These are phyloP conservation scores for Acanthopagrus latus DNA, from an alignment of 2,797 vertebrate species.

Conservation along the genomic window DNA sequence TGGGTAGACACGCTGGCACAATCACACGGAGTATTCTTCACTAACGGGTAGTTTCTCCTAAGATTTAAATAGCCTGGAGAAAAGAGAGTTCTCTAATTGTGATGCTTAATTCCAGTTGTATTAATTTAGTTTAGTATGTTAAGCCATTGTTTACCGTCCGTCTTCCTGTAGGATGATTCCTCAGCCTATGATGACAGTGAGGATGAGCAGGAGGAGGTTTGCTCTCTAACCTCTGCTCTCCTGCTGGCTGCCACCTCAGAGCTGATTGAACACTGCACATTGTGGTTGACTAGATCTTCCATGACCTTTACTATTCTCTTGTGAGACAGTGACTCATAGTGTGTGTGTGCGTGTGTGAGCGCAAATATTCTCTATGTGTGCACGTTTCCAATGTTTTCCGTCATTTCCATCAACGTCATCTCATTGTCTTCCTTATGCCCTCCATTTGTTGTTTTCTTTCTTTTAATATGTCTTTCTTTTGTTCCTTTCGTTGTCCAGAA, in stretches of 20 bases:
- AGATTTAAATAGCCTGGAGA: background rate
- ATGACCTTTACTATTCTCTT: background rate
- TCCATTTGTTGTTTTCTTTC: conserved; percentile 1
- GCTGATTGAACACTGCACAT: conserved; percentile 6
- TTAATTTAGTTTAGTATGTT: background rate
- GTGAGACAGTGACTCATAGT: background rate
- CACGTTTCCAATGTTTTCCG: background rate
- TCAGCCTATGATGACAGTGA: conserved; percentile 68
- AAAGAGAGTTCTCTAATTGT: background rate
- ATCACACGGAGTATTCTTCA: background rate
- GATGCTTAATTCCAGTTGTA: background rate
- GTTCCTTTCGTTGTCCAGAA: conserved; percentile 45
- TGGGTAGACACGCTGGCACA: background rate
- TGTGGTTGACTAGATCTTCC: background rate
- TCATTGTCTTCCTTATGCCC: background rate
- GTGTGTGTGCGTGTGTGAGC: background rate
- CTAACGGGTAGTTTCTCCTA: background rate
- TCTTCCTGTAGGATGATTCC: conserved; percentile 63
- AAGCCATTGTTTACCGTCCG: conserved; percentile 34
- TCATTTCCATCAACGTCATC: background rate
- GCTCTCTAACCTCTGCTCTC: conserved; percentile 42
- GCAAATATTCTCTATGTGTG: background rate
- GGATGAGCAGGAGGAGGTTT: conserved; percentile 73
- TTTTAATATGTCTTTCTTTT: conserved; percentile 31
- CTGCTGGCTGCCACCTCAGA: conserved; percentile 26